phyloP scores from a whole-genome alignment of 2,797 vertebrate species.

The Naso thynnoides region DNA sequence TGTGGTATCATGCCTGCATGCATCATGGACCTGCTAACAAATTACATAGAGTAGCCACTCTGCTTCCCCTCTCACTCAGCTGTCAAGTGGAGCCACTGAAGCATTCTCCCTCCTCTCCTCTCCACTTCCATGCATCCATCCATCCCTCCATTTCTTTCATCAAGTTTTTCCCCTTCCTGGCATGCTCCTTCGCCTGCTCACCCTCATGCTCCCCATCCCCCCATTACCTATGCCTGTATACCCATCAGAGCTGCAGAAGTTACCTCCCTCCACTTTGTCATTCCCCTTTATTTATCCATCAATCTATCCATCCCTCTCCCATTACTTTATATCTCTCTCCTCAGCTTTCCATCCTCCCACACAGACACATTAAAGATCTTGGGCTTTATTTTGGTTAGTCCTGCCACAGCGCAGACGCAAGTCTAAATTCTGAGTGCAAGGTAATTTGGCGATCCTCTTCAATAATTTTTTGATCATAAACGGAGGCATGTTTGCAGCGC shows the following conservation, averaged over 20 bases:
- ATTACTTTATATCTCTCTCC: conserved; percentile 27
- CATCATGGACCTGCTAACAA: conserved; percentile 83
- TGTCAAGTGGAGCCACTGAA: conserved; percentile 84
- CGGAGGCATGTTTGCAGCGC: no score
- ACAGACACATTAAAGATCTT: not conserved
- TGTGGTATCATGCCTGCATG: conserved; percentile 81
- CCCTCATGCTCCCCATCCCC: conserved; percentile 14
- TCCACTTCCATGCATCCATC: conserved; percentile 42
- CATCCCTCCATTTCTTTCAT: conserved; percentile 52
- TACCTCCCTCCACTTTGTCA: conserved; percentile 45
- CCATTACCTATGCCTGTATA: conserved; percentile 45
- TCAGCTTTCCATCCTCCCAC: conserved; percentile 28
- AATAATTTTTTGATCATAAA: no score
- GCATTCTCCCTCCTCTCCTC: conserved; percentile 71
- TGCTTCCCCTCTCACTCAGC: conserved; percentile 83
- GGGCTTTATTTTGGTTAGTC: no score
- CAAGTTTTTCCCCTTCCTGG: conserved; percentile 35
- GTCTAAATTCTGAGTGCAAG: no score
- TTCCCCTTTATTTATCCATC: conserved; percentile 50
- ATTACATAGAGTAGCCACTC: conserved; percentile 85
- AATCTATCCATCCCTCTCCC: conserved; percentile 29
- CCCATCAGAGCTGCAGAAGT: conserved; percentile 52
- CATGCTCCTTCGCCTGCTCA: conserved; percentile 42
- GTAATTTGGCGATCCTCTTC: no score
- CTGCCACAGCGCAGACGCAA: no score